Base-by-base conservation (phyloP, 2,113 vertebrate genomes). In the Lophochroa leadbeateri region DNA sequence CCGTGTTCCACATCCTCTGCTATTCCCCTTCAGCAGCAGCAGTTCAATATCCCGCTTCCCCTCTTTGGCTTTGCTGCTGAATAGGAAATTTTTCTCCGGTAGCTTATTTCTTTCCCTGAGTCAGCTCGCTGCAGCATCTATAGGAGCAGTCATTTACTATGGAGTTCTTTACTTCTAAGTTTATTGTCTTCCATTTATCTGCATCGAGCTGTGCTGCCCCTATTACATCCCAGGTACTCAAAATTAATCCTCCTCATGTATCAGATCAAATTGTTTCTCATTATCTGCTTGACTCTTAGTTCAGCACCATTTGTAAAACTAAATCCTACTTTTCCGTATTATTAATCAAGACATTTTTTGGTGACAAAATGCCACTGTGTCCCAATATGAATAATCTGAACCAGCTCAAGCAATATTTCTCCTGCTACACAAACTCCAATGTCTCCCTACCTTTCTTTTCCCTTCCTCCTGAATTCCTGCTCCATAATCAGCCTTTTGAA, bases 151-250 rank as follows among this genome's bases (percentile, higher is more conserved):
- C 78, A 61, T 77, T 91, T 81, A 81, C 92, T 58, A 41, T 2
- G 55, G 70, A 92, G 68, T 94, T 93, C 88, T 89, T 88, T 63
- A 91, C 57, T 82, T 17, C 4, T 65, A 82, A 86, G 39, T 47
- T 89, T 86, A 94, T 95, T 93, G 91, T 92, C 86, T 93, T 67
- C 82, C 82, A 95, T 96, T 97, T 91, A 91, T 93, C 94, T 91
- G 81, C 82, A 86, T 1, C 71, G 77, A 95, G 92, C 70, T 68
- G 37, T 68, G 71, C 64, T 90, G 85, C 65, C 87, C 87, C 77
- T 68, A 21, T 63, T 91, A 91, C 82, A 97, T 15, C 69, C 58
- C 83, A 94, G 94, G 88, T 95, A 89, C 68, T 91, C 91, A 91
- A 57, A 90, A 97, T 91, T 94, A 95, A 97, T 95, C 94, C 91